Evolutionary conservation across 1,140 invertebrate species (phyloP).

Genomic region (Sinonovacula constricta): DNA sequence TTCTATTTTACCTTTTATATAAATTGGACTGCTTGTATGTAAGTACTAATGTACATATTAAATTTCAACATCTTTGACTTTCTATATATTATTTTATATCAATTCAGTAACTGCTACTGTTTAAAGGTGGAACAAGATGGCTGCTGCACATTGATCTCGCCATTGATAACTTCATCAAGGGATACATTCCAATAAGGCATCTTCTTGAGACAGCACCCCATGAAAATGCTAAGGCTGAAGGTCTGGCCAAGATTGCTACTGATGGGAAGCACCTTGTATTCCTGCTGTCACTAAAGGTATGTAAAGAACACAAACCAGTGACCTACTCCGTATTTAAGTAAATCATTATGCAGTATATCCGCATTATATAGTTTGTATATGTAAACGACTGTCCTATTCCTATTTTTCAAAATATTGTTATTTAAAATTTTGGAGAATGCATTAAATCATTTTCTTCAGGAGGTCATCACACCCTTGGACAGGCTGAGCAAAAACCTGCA

Average conservation of each 20-base stretch:
- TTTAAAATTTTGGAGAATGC: too few species aligned
- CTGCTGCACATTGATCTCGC: conserved; percentile 1
- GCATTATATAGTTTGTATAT: too few species aligned
- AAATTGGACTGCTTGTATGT: not conserved
- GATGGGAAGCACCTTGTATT: not conserved
- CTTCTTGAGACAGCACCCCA: conserved; percentile 1
- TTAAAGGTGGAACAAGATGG: conserved; percentile 11
- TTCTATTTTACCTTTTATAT: not conserved
- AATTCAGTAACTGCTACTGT: too few species aligned
- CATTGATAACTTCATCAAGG: not conserved
- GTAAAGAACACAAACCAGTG: too few species aligned
- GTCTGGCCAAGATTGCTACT: not conserved
- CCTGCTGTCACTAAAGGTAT: not conserved
- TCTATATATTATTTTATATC: too few species aligned
- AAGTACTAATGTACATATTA: not conserved
- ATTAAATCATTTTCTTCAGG: too few species aligned
- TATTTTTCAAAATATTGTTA: too few species aligned
- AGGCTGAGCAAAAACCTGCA: conserved; percentile 8
- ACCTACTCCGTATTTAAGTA: too few species aligned
- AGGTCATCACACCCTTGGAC: not conserved
- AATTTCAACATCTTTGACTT: too few species aligned
- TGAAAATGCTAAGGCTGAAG: not conserved
- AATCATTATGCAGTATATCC: too few species aligned
- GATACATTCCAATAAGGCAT: not conserved
- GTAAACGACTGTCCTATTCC: too few species aligned